Percentiles rank a stretch among this genome's conserved stretches.
Conservation (phyloP, 2,797 vertebrate species). For the Acestrorhynchus altus region DNA sequence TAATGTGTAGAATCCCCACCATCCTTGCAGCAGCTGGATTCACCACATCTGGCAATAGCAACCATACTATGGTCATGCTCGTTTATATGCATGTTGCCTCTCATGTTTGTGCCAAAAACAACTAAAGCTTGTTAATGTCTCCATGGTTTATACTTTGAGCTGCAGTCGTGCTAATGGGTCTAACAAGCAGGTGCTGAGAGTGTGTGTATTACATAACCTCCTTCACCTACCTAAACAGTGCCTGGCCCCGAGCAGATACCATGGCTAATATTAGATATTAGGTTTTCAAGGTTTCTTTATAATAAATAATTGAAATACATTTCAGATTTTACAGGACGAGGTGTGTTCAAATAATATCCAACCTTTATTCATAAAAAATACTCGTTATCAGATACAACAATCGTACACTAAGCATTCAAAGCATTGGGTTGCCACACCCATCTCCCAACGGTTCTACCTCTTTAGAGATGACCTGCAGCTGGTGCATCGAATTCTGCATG, state of each 20-base stretch:
- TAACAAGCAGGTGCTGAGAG: constrained; percentile 17
- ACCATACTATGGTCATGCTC: not conserved
- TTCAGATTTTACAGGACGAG: too few species aligned
- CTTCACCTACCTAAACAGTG: not conserved
- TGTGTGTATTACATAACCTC: not conserved
- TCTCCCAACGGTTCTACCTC: too few species aligned
- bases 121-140: constrained; percentile 5
- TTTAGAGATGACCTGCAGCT: too few species aligned
- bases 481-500: too few species aligned
- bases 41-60: not conserved
- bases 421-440: too few species aligned
- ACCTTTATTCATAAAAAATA: too few species aligned
- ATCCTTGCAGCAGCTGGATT: not conserved
- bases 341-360: too few species aligned
- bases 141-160: not conserved
- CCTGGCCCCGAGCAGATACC: not conserved
- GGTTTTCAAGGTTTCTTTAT: too few species aligned
- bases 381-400: too few species aligned
- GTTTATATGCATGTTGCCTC: not conserved
- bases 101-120: not conserved
- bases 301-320: too few species aligned
- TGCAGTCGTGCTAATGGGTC: not conserved
- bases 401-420: too few species aligned
- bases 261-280: too few species aligned
- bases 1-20: not conserved